Conservation (phyloP, 2,113 vertebrate species). For the Hippotragus niger region DNA sequence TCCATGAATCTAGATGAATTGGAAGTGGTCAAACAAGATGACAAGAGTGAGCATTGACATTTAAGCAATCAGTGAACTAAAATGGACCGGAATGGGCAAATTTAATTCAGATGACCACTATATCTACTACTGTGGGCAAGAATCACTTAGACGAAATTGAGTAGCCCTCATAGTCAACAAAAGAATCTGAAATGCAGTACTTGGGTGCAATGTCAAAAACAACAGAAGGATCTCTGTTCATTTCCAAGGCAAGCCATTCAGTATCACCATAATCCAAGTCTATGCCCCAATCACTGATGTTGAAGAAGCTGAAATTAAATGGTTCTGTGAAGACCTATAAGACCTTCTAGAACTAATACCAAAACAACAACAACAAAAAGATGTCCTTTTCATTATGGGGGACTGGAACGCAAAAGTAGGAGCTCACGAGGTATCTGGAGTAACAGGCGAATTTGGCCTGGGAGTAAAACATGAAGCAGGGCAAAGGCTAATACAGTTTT, state of each 20-base stretch:
- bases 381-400: neutral
- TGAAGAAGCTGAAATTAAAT: neutral
- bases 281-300: neutral
- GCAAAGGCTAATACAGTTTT: neutral
- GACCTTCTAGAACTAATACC: neutral
- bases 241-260: neutral
- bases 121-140: neutral
- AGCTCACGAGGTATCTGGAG: neutral
- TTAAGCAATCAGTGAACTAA: neutral
- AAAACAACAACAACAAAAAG: neutral
- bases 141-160: neutral
- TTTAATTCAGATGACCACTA: neutral
- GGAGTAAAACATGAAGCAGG: neutral
- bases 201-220: neutral
- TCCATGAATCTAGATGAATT: neutral
- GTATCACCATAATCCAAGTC: neutral
- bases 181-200: neutral
- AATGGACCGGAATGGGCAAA: neutral
- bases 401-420: neutral
- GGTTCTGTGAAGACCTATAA: neutral
- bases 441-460: neutral
- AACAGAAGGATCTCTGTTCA: neutral
- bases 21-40: neutral
- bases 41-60: neutral
- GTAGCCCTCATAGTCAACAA: neutral